A percentile compares a stretch with the other conserved stretches of the same genome.
Conservation (phyloP, 2,888 invertebrate species). For the Schizotus pectinicornis region DNA sequence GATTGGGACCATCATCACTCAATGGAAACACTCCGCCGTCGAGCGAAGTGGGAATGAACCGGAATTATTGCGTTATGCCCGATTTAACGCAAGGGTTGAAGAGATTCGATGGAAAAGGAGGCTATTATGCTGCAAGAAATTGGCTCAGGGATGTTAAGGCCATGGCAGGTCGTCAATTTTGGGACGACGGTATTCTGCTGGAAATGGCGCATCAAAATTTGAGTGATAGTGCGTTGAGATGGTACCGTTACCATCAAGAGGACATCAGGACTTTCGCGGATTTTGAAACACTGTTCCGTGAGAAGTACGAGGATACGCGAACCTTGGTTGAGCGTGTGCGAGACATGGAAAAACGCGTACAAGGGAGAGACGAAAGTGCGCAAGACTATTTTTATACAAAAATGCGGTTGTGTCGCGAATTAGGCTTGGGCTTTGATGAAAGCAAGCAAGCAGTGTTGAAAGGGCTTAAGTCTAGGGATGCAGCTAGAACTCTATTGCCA, state of each 20-base stretch:
- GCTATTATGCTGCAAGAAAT: no score
- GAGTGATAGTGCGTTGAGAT: neutral
- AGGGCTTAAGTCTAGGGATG: neutral
- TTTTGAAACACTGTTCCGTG: constrained; percentile 1
- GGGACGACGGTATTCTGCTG: constrained; percentile 6
- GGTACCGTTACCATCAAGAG: constrained; percentile 8
- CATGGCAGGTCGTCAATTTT: constrained; percentile 12
- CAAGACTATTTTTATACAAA: no score
- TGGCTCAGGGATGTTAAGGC: constrained; percentile 2
- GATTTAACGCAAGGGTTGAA: constrained; percentile 3
- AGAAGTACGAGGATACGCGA: no score
- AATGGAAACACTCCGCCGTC: no score
- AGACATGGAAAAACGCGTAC: neutral
- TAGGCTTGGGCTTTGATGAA: no score
- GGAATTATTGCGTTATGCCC: constrained; percentile 14
- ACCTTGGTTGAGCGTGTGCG: neutral
- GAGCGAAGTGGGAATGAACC: no score
- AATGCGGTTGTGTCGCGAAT: no score
- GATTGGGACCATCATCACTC: no score
- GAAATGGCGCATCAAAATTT: constrained; percentile 12
- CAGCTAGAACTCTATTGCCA: neutral
- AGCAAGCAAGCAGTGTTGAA: no score
- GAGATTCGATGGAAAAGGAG: constrained; percentile 1
- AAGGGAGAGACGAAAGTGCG: neutral
- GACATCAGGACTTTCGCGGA: neutral